phyloP scores from a whole-genome alignment of 2,888 invertebrate genomes.

The Blastobasis adustella region DNA sequence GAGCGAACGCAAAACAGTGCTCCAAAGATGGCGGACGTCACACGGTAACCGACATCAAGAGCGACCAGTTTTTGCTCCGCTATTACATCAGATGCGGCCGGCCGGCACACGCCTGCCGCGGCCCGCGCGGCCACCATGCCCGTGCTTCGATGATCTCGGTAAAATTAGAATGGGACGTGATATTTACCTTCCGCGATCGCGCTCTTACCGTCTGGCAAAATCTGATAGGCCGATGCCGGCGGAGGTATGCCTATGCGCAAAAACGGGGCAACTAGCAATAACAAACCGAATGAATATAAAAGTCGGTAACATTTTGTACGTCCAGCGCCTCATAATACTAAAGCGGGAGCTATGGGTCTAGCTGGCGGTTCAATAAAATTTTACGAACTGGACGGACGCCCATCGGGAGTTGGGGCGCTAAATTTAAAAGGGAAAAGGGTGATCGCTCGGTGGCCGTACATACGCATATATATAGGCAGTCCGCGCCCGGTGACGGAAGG shows the following conservation, averaged over 20 bases:
- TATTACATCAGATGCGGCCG: slow-evolving; percentile 44
- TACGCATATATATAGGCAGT: slow-evolving; percentile 20
- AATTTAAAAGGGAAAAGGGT: slow-evolving; percentile 31
- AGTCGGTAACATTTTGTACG: no score
- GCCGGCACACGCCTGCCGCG: slow-evolving; percentile 15
- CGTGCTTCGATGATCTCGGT: slow-evolving; percentile 11
- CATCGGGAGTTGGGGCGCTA: slow-evolving; percentile 16
- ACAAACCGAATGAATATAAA: no score
- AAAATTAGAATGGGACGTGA: slow-evolving; percentile 17
- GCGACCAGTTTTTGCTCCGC: slow-evolving; percentile 50
- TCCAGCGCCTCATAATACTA: no score
- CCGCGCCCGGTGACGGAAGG: slow-evolving; percentile 43
- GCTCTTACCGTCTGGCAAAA: not conserved
- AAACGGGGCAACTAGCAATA: no score
- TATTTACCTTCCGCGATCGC: slow-evolving; percentile 2
- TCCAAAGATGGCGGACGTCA: slow-evolving; percentile 16
- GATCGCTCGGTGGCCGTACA: slow-evolving; percentile 19
- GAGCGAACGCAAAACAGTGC: not conserved
- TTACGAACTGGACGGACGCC: slow-evolving; percentile 2
- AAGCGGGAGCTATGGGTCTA: no score
- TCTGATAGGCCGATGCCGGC: no score
- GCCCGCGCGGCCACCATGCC: slow-evolving; percentile 12
- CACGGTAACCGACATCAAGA: slow-evolving; percentile 43
- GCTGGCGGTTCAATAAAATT: no score
- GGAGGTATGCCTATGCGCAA: no score